Conservation (phyloP, 2,113 vertebrate genomes). For the Asarcornis scutulata region DNA sequence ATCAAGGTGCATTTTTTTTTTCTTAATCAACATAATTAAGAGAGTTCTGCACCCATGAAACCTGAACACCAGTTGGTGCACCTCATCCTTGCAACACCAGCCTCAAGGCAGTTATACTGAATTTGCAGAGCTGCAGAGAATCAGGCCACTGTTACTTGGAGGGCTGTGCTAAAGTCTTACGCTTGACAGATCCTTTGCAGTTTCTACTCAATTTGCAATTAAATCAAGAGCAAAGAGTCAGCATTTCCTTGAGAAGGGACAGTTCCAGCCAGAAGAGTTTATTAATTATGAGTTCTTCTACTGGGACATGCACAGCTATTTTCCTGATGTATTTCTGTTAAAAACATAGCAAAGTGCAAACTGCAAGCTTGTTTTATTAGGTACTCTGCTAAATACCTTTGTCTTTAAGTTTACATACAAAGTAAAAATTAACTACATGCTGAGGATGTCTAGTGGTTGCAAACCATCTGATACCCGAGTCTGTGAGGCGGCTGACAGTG, state of each 20-base stretch:
- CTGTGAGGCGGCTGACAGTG: background rate
- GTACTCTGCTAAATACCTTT: background rate
- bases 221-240: background rate
- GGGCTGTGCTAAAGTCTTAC: background rate
- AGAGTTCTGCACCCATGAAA: background rate
- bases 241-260: background rate
- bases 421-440: background rate
- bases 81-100: background rate
- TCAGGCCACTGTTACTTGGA: background rate
- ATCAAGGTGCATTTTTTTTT: background rate
- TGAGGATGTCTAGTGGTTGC: background rate
- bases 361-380: background rate
- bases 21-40: background rate
- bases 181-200: accelerated
- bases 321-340: background rate
- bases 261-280: background rate
- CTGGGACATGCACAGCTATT: background rate
- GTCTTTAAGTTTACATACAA: background rate
- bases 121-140: accelerated
- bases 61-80: background rate
- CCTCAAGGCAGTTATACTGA: background rate
- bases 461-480: accelerated
- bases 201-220: background rate
- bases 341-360: background rate
- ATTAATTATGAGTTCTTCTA: background rate